Evolutionary conservation across 2,888 invertebrate species (phyloP), one percentile per base, ranked within the genome.

Genomic region (Liodrosophila aerea): DNA sequence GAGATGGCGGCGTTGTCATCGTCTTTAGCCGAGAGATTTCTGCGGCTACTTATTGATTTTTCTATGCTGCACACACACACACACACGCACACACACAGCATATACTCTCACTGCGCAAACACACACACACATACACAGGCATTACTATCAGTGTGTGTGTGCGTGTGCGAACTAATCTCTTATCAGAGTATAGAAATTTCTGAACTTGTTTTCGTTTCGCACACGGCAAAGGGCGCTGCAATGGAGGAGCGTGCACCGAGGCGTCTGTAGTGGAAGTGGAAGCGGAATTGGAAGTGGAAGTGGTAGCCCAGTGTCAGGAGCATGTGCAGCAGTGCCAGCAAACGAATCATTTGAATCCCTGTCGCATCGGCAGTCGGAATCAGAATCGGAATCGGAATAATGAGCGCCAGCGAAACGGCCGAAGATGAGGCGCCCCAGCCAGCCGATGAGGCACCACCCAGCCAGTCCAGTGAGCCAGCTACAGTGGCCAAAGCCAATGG

Each of bases 81-180:
- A 45, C 40, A 33, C 22, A 8, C 47, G 13, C 43, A 39, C 43
- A 15, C 43, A 29, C 27, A 29, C 39, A 54, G 3, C 50, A 40
- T n/a, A 9, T 11, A n/a, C 7, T 31, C 7, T 44, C 33, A 50
- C 27, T 36, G 43, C 57, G 15, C 31, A 37, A 31, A 50, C 16
- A 31, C 13, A 15, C 13, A 8, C 29, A 37, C 29, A 15, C 13
- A 36, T 9, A 1, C 12, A 11, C 36, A 13, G 30, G 13, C 18
- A 30, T 39, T 27, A 29, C 29, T 13, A 36, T 37, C 2, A 15
- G 16, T 30, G 15, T 33, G 18, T n/a, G 47, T 45, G 45, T 27
- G 47, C 37, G 39, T 30, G 40, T 49, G 49, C 52, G 59, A 54
- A 76, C 72, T 76, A 82, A 82, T 78, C 83, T 82, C 80, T 82